Conservation (phyloP, 2,888 invertebrate species). For the Pristionchus fissidentatus region DNA sequence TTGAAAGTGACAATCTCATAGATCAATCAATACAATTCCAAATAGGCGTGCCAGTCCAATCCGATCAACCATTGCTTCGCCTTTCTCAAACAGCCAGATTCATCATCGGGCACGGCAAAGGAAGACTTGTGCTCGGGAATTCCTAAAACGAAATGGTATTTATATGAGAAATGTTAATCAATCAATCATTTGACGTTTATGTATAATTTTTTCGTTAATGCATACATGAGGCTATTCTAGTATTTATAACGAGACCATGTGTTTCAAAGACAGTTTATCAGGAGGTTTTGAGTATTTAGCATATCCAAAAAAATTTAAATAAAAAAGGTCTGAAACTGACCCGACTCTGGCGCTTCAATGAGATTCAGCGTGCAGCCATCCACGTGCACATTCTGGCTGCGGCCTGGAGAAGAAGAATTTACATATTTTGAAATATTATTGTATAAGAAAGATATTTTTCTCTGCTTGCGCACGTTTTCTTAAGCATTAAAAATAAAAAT, state of each 20-base stretch:
- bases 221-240: too few relatives aligned
- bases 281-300: neutral
- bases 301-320: neutral
- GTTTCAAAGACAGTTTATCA: neutral
- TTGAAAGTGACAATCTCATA: too few relatives aligned
- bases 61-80: conserved; percentile 62
- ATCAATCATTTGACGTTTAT: neutral
- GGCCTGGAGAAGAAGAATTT: conserved; percentile 44
- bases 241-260: too few relatives aligned
- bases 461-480: neutral
- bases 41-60: conserved; percentile 61
- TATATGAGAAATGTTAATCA: neutral
- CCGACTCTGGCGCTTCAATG: conserved; percentile 40
- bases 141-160: neutral
- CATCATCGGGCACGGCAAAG: conserved; percentile 26
- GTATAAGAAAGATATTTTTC: neutral
- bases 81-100: neutral
- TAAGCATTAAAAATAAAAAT: neutral
- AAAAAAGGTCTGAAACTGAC: neutral
- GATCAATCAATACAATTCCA: conserved; percentile 59
- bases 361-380: conserved; percentile 43
- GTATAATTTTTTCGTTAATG: neutral
- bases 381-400: conserved; percentile 41
- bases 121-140: conserved; percentile 42
- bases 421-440: neutral